Conservation (phyloP, 1,140 invertebrate species). For the Gyrodactylus bullatarudis region DNA sequence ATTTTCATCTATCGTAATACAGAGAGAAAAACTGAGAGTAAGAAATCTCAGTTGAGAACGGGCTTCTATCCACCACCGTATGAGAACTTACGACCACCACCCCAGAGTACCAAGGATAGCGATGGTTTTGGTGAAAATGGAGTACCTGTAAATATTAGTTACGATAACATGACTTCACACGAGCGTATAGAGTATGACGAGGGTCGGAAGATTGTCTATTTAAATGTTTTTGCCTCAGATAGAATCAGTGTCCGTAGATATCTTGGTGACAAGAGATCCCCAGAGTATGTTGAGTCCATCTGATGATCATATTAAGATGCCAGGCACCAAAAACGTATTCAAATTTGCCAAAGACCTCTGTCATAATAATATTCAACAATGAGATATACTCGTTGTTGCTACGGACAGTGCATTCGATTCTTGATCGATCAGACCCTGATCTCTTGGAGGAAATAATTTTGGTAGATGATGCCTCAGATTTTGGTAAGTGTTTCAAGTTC, state of each 20-base stretch:
- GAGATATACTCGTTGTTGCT: conserved; percentile 61
- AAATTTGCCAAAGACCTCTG: conserved; percentile 19
- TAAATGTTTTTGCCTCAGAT: conserved; percentile 2
- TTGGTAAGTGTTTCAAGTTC: too few species aligned
- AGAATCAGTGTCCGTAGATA: conserved; percentile 3
- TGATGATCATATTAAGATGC: not conserved
- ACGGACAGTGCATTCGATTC: conserved; percentile 47
- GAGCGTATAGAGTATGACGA: conserved; percentile 4
- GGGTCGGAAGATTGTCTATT: not conserved
- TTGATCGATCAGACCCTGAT: conserved; percentile 37
- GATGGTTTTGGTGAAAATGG: not conserved
- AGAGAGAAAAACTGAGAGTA: too few species aligned
- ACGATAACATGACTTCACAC: not conserved
- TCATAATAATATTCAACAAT: conserved; percentile 67
- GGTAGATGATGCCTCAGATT: conserved; percentile 5
- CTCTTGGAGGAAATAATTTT: conserved; percentile 25
- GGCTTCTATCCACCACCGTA: not conserved
- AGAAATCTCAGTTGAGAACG: too few species aligned
- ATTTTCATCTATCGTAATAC: too few species aligned
- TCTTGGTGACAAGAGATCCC: not conserved
- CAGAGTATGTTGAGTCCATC: not conserved
- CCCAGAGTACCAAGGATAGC: not conserved
- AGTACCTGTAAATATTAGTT: not conserved
- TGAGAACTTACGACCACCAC: not conserved
- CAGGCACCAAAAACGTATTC: not conserved